phyloP scores from a whole-genome alignment of 2,113 vertebrate genomes.

The Otocyon megalotis region DNA sequence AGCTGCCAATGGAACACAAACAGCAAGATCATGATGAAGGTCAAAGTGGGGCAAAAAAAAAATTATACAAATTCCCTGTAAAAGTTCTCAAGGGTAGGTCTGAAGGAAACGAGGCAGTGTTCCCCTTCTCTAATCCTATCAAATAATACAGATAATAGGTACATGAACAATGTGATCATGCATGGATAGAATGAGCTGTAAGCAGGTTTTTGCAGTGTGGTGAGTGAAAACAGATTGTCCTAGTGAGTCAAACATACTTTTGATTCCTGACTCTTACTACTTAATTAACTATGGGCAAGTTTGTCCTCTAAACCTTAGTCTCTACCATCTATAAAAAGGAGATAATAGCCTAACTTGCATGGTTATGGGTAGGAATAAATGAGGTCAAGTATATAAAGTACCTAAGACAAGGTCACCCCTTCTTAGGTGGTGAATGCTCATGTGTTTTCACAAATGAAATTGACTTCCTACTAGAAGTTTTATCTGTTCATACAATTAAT shows the following conservation, averaged over 20 bases:
- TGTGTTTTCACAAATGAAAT: background rate
- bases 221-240: background rate
- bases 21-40: background rate
- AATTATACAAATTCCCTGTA: background rate
- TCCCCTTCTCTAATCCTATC: background rate
- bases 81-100: background rate
- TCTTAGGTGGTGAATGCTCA: background rate
- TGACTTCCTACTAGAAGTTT: background rate
- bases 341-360: background rate
- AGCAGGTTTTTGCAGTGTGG: background rate
- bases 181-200: background rate
- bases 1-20: conserved; percentile 87
- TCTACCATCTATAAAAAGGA: background rate
- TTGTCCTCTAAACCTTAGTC: background rate
- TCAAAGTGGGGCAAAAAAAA: background rate
- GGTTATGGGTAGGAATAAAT: background rate
- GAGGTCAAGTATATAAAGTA: background rate
- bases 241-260: background rate
- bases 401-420: background rate
- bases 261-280: background rate
- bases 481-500: background rate
- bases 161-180: background rate
- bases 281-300: background rate
- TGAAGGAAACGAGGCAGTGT: background rate
- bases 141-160: background rate